Percentiles rank a stretch among this genome's conserved stretches.
phyloP scores from a whole-genome alignment of 2,113 vertebrate genomes.

The Polypterus senegalus region DNA sequence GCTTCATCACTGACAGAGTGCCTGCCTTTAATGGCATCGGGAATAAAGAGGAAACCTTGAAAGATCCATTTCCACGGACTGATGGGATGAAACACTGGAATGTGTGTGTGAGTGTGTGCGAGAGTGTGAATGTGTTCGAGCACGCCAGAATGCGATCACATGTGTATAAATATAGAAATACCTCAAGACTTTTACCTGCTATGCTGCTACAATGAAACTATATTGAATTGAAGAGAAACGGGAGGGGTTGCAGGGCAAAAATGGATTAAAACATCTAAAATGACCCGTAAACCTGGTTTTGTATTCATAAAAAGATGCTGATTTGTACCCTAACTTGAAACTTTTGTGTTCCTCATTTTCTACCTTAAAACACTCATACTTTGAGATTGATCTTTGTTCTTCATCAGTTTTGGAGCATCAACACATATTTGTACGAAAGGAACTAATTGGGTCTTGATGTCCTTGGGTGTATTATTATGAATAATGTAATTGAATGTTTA shows the following conservation, averaged over 20 bases:
- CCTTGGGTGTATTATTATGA: no score
- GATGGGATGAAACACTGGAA: conserved; percentile 28
- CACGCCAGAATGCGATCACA: conserved; percentile 17
- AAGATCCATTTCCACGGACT: conserved; percentile 31
- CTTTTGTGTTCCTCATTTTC: no score
- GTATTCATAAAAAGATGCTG: background rate
- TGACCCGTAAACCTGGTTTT: conserved; percentile 22
- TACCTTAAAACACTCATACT: no score
- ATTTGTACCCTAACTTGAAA: background rate
- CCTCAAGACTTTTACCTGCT: conserved; percentile 55
- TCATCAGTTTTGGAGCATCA: no score
- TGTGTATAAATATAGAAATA: conserved; percentile 53
- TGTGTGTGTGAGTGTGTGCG: conserved; percentile 22
- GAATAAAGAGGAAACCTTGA: conserved; percentile 30
- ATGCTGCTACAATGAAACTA: conserved; percentile 60
- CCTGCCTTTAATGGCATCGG: conserved; percentile 50
- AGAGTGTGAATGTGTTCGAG: conserved; percentile 21
- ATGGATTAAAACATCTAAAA: conserved; percentile 48
- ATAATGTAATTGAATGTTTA: no score
- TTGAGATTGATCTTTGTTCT: no score
- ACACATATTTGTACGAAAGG: no score
- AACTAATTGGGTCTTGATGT: no score
- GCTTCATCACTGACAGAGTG: conserved; percentile 58
- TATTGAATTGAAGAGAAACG: conserved; percentile 38
- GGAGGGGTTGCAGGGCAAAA: no score